A percentile compares a stretch with the other conserved stretches of the same genome.
Conservation (phyloP, 2,113 vertebrate genomes). For the Ptilonorhynchus violaceus region DNA sequence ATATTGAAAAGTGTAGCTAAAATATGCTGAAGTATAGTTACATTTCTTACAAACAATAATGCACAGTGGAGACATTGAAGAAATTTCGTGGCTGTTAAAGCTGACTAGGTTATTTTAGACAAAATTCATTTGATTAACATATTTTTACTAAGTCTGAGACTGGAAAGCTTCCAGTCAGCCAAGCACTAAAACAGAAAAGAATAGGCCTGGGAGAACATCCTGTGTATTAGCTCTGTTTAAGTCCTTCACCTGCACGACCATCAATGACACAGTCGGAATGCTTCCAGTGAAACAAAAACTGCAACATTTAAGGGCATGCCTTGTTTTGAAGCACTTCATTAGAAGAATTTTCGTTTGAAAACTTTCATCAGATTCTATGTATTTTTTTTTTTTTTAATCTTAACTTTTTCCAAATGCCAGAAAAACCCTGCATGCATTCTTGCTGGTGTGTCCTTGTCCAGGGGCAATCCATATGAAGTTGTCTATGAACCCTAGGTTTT, state of each 20-base stretch:
- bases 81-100: neutral
- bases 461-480: neutral
- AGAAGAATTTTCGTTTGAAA: neutral
- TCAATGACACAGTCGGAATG: neutral
- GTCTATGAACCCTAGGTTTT: neutral
- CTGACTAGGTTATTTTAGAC: neutral
- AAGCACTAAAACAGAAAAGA: neutral
- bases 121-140: neutral
- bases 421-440: neutral
- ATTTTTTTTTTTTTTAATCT: neutral
- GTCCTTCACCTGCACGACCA: neutral
- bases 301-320: neutral
- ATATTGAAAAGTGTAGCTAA: neutral
- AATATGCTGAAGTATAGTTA: neutral
- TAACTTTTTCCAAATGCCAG: neutral
- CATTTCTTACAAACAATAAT: constrained; percentile 3
- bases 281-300: neutral
- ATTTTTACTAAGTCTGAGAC: neutral
- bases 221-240: neutral
- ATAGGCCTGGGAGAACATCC: neutral
- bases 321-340: neutral
- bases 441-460: neutral
- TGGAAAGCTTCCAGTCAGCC: neutral
- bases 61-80: neutral
- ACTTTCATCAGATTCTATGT: neutral